Evolutionary conservation across 2,888 invertebrate species (phyloP), one percentile per base, ranked within the genome.

Genomic region (Pemphredon lugubris): DNA sequence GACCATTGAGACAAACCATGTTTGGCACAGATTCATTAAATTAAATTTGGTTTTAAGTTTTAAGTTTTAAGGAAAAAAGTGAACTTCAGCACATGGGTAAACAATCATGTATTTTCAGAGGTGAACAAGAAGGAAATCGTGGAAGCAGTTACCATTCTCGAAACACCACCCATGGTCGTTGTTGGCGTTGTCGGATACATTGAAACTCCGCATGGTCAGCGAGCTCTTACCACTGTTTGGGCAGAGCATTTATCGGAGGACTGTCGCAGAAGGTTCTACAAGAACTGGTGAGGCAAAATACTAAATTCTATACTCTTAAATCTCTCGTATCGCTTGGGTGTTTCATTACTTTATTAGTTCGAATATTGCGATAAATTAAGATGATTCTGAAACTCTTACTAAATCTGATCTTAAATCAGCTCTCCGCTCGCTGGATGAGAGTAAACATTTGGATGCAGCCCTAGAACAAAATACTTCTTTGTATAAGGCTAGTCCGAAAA

Each of bases 111-210:
- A 58, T 65, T 84, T 58, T 37, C 90, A 97, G 98, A 99, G 93
- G 96, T 98, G 75, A 98, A 99, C 93, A 99, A 99, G 92, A 99
- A 99, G 91, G 99, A 99, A 91, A 97, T 99, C 69, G 98, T 99
- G 20, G 99, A 99, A 90, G 97, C 98, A 45, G 99, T 99, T 1
- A 99, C 99, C 21, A 95, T 99, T 86, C 92, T 99, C 84, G 99
- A 99, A 92, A 95, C 99, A 2, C 99, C 99, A 63, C 99, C 99
- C 39, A 97, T 99, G 97, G 94, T 99, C 70, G 94, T 97, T 73
- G 98, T 99, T 77, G 99, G 99, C 85, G 95, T 97, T 81, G 98
- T 98, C 83, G 99, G 99, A 66, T 99, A 99, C 92, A 98, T 99
- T 85, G 98, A 99, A 89, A 99, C 99, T 58, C 99, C 99, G 48